phyloP scores from a whole-genome alignment of 1,140 invertebrate species.

The Chrysopa pallens region DNA sequence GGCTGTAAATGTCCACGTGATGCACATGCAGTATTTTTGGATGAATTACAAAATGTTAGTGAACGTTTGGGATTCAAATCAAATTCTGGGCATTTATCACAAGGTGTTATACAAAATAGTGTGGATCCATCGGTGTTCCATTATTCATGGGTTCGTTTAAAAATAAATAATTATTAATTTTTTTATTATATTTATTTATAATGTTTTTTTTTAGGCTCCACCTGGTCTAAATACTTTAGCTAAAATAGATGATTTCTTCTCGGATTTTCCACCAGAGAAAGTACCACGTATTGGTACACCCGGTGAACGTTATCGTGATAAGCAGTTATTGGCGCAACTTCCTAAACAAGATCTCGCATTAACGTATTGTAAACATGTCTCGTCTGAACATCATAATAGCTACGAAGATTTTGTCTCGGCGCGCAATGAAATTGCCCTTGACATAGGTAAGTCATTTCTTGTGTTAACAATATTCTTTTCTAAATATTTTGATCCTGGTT shows the following conservation, averaged over 20 bases:
- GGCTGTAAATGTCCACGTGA: conserved; percentile 78
- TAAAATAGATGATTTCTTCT: conserved; percentile 53
- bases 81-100: conserved; percentile 5
- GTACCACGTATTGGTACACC: conserved; percentile 55
- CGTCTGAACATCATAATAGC: conserved; percentile 49
- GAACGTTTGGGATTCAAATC: conserved; percentile 61
- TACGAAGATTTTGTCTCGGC: conserved; percentile 82
- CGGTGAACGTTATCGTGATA: conserved; percentile 61
- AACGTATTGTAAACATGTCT: conserved; percentile 75
- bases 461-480: background rate
- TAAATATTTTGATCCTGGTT: no score
- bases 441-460: conserved; percentile 76
- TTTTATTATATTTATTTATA: background rate
- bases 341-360: conserved; percentile 88
- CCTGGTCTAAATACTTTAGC: conserved; percentile 41
- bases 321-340: conserved; percentile 73
- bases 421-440: conserved; percentile 84
- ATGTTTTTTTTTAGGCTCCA: conserved; percentile 33
- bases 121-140: conserved; percentile 12
- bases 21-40: conserved; percentile 70
- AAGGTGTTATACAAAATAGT: conserved; percentile 4
- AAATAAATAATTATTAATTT: background rate
- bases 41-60: conserved; percentile 65
- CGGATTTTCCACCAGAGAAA: conserved; percentile 53
- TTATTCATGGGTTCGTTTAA: background rate